Base-by-base conservation (phyloP, 2,113 vertebrate species). In the Tamias sibiricus region DNA sequence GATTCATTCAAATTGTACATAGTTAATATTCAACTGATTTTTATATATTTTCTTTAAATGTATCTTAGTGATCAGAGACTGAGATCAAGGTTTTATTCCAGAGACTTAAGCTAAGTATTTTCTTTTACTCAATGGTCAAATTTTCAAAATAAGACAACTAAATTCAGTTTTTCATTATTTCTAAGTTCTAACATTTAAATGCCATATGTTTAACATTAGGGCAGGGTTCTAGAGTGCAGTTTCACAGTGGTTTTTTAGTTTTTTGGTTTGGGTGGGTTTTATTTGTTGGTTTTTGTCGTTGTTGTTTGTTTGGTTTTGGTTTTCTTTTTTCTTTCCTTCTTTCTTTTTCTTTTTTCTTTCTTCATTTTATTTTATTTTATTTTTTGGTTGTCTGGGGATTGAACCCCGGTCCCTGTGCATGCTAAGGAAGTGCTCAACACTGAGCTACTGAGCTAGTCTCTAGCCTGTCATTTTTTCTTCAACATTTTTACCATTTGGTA, bases 101-200 rank as follows among this genome's bases (percentile, higher is more conserved):
- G 91, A 96, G 42, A 97, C 3, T 84, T 87, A 96, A 85, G 89
- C 96, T 92, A 2, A 92, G 47, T 95, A 92, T 85, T 98, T 98
- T 83, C 83, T 97, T 98, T 94, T 64, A 92, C 35, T 97, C 75
- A 69, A 4, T 86, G 93, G 28, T 97, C 95, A 28, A 68, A 83
- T 96, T 62, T 89, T 96, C 89, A 79, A 93, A 95, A 91, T 94
- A 44, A 93, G 69, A 68, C 87, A 82, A 93, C 0, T 7, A 92
- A 44, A 24, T 95, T 92, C 62, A 82, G 42, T 72, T 90, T 96
- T 94, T 57, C 37, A 96, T 80, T 96, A 92, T 77, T 81, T 79
- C 54, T 92, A 92, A 75, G 74, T 72, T 92, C 40, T 79, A 91
- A 75, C 95, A 93, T 97, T 93, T 92, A 86, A 91, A 87, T 72